Evolutionary conservation across 2,113 vertebrate species (phyloP).

Genomic region (Hemichromis elongatus): DNA sequence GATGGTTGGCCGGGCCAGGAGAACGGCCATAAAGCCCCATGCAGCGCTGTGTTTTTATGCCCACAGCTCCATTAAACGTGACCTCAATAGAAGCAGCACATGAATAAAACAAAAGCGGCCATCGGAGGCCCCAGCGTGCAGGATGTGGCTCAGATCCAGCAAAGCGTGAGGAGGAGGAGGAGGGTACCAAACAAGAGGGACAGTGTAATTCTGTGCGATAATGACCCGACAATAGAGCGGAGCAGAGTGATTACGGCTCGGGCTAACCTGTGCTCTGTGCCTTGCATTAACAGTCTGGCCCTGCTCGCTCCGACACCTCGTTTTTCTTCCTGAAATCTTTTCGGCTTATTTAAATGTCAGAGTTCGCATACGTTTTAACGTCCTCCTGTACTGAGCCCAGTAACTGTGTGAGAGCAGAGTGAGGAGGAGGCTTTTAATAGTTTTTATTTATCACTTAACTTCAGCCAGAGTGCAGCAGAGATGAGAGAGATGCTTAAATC

Average conservation of each 20-base stretch:
- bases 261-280: conserved; percentile 27
- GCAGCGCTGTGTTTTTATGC: conserved; percentile 31
- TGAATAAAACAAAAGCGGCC: conserved; percentile 51
- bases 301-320: neutral
- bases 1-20: conserved; percentile 19
- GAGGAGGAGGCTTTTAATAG: neutral
- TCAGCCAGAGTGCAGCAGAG: neutral
- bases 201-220: conserved; percentile 43
- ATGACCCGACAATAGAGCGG: conserved; percentile 13
- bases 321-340: neutral
- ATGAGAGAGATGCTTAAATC: neutral
- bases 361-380: neutral
- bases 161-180: neutral
- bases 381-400: neutral
- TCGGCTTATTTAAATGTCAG: conserved; percentile 30
- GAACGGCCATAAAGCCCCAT: conserved; percentile 38
- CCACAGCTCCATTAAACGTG: conserved; percentile 56
- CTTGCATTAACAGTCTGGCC: conserved; percentile 5
- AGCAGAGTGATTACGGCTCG: conserved; percentile 15
- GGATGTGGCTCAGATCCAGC: conserved; percentile 47
- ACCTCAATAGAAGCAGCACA: conserved; percentile 43
- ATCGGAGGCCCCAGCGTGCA: conserved; percentile 33
- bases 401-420: neutral
- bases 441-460: neutral
- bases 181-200: conserved; percentile 29